Evolutionary conservation across 2,888 invertebrate species (phyloP).

Genomic region (Alsophila aescularia): DNA sequence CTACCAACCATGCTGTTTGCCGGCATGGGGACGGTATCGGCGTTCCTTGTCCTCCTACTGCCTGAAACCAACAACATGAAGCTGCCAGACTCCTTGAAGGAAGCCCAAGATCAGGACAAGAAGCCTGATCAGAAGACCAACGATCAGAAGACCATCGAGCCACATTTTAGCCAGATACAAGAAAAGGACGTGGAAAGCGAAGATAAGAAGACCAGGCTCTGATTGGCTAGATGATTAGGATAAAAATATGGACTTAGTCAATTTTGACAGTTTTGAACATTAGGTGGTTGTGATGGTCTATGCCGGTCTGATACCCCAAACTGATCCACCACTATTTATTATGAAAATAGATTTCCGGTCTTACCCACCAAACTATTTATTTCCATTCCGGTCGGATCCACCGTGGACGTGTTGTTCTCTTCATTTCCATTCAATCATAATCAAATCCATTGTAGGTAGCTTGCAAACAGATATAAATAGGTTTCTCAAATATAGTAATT

Average conservation of each 20-base stretch:
- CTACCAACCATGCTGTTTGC: slow-evolving; percentile 86
- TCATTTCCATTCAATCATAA: too few relatives aligned
- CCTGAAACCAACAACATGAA: slow-evolving; percentile 86
- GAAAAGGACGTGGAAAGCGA: slow-evolving; percentile 16
- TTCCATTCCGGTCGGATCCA: too few relatives aligned
- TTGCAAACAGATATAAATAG: too few relatives aligned
- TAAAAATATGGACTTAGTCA: not conserved
- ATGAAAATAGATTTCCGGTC: too few relatives aligned
- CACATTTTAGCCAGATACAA: slow-evolving; percentile 4
- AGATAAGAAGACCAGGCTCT: slow-evolving; percentile 33
- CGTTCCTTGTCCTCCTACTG: slow-evolving; percentile 81
- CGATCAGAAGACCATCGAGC: slow-evolving; percentile 3
- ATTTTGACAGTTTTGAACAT: too few relatives aligned
- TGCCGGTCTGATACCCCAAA: too few relatives aligned
- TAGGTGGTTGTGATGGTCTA: too few relatives aligned
- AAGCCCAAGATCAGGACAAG: slow-evolving; percentile 80
- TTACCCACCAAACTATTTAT: too few relatives aligned
- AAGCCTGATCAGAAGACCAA: slow-evolving; percentile 44
- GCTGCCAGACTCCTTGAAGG: slow-evolving; percentile 85
- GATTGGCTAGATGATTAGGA: slow-evolving; percentile 1
- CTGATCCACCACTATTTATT: too few relatives aligned
- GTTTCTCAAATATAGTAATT: too few relatives aligned
- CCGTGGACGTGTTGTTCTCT: too few relatives aligned
- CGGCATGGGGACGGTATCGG: slow-evolving; percentile 81
- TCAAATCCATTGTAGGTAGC: too few relatives aligned